Base-by-base conservation (phyloP, 2,888 invertebrate species). In the Galeruca laticollis region DNA sequence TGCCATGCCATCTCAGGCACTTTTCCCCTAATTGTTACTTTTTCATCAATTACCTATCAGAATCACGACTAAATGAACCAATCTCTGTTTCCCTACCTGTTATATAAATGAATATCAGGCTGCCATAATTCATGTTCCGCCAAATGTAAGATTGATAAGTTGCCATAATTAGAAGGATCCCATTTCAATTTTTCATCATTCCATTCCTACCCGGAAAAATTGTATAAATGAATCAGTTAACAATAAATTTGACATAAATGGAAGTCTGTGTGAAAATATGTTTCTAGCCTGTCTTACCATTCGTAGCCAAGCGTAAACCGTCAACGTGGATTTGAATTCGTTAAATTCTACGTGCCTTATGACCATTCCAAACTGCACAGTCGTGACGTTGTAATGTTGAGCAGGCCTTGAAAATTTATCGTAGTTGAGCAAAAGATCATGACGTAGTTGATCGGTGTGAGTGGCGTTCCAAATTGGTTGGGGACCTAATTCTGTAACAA, bases 51-150 rank as follows among this genome's bases (percentile, higher is more conserved):
- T 6, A 26, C 26, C 26, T 0, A 26, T 26, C 26, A 6, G 3
- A 6, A 26, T 26, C 26, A 26, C 26, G n/a, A n/a, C n/a, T n/a
- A n/a, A n/a, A n/a, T n/a, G 26, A 15, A 0, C 21, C 33, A 0
- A 8, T 15, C 13, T n/a, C 21, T n/a, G 56, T 57, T 35, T 47
- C 40, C 40, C 67, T 80, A 90, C 85, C 90, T 90, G 85, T 94
- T 94, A 76, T 92, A 90, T 13, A 93, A 87, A 72, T 89, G 88
- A 70, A 94, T 86, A 83, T 93, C 94, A 3, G 94, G 95, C 83
- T 89, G 89, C 93, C 95, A 95, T 76, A 94, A 87, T 81, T 93
- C 92, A 82, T 91, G 91, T 69, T 90, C 90, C 9, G 90, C 89
- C 78, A 92, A 86, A 81, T 91, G 88, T 47, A 92, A 84, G 49